phyloP scores from a whole-genome alignment of 1,140 invertebrate species.

The Oryctes rhinoceros region DNA sequence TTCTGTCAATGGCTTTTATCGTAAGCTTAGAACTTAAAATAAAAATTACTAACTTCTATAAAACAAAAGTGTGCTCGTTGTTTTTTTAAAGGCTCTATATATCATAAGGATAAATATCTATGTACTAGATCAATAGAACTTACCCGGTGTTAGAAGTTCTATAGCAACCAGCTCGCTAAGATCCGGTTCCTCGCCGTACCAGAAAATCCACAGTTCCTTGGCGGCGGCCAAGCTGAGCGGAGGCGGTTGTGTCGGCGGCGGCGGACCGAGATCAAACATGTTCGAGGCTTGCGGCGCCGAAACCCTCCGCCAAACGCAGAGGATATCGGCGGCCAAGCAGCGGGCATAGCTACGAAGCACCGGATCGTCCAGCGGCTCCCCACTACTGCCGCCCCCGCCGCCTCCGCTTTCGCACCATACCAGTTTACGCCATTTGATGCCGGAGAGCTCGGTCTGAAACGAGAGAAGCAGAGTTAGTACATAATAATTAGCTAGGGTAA shows the following conservation, averaged over 20 bases:
- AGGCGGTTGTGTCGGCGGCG: constrained; percentile 65
- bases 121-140: constrained; percentile 56
- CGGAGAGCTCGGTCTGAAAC: constrained; percentile 94
- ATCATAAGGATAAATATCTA: too few relatives aligned
- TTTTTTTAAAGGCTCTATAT: too few relatives aligned
- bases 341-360: constrained; percentile 91
- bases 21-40: too few relatives aligned
- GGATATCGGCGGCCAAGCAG: constrained; percentile 92
- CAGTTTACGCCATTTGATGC: constrained; percentile 98
- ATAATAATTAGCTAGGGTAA: neutral
- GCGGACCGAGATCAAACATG: constrained; percentile 69
- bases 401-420: constrained; percentile 78
- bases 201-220: constrained; percentile 99
- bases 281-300: constrained; percentile 69
- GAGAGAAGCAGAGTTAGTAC: constrained; percentile 47
- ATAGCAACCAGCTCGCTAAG: constrained; percentile 82
- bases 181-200: constrained; percentile 97
- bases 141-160: constrained; percentile 80
- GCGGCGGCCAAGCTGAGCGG: constrained; percentile 79
- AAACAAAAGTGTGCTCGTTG: too few relatives aligned
- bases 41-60: too few relatives aligned
- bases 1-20: too few relatives aligned
- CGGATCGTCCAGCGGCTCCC: constrained; percentile 88
- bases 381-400: constrained; percentile 63
- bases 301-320: constrained; percentile 94